Evolutionary conservation across 2,113 vertebrate genomes (phyloP).

Genomic region (Scomber scombrus): DNA sequence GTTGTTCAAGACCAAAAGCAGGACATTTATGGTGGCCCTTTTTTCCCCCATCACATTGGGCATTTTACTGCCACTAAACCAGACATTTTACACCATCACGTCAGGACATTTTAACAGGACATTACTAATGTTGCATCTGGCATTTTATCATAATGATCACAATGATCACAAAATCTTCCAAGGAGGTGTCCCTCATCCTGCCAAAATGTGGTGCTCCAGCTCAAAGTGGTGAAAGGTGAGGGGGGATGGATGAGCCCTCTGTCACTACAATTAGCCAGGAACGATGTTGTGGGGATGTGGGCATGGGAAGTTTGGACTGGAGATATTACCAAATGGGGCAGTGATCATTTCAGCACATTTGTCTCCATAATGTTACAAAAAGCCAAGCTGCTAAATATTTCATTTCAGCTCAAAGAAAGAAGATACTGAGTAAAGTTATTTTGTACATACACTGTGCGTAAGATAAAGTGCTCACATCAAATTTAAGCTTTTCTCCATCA

Average conservation of each 20-base stretch:
- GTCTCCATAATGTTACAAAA: constrained; percentile 84
- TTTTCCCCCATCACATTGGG: no score
- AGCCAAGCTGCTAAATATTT: background rate
- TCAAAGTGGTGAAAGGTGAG: constrained; percentile 94
- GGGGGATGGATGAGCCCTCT: constrained; percentile 93
- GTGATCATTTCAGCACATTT: constrained; percentile 97
- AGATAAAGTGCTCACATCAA: constrained; percentile 56
- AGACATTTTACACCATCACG: constrained; percentile 80
- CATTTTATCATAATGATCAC: no score
- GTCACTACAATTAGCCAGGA: constrained; percentile 96
- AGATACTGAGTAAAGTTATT: no score
- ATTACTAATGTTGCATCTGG: no score
- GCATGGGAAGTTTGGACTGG: constrained; percentile 95
- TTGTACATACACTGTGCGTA: constrained; percentile 15
- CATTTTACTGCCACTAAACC: no score
- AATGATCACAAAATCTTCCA: constrained; percentile 93
- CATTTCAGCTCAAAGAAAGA: no score
- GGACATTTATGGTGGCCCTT: no score
- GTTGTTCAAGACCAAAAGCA: no score
- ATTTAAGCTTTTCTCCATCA: constrained; percentile 40
- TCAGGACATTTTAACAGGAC: constrained; percentile 97
- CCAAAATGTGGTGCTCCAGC: constrained; percentile 89
- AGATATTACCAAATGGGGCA: constrained; percentile 91
- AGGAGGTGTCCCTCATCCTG: constrained; percentile 92
- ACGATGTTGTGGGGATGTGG: constrained; percentile 91